phyloP scores from a whole-genome alignment of 2,888 invertebrate genomes.

The Poecilus cupreus region DNA sequence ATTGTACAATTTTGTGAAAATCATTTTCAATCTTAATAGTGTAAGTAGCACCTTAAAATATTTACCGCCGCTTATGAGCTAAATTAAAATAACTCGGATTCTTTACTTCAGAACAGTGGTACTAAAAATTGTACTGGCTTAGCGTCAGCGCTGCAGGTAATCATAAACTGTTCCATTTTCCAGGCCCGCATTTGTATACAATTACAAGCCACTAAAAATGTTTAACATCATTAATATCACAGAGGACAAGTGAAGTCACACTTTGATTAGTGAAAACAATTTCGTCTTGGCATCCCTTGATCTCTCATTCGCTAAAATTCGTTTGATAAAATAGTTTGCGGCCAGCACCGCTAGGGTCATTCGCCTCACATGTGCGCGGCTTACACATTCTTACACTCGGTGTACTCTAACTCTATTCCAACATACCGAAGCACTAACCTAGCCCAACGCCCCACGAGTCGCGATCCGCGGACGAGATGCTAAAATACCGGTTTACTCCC shows the following conservation, averaged over 20 bases:
- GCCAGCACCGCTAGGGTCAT: constrained; percentile 14
- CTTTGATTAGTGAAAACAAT: too few species aligned
- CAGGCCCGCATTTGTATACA: not conserved
- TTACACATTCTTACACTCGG: constrained; percentile 25
- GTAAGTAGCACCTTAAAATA: too few species aligned
- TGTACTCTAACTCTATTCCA: constrained; percentile 1
- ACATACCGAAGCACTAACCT: constrained; percentile 38
- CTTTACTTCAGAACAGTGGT: not conserved
- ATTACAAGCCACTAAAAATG: too few species aligned
- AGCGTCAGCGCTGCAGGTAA: not conserved
- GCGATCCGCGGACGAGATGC: constrained; percentile 25
- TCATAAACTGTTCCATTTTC: not conserved
- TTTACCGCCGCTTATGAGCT: not conserved
- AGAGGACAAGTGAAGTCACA: too few species aligned
- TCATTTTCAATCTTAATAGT: too few species aligned
- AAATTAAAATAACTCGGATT: not conserved
- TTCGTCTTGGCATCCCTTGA: too few species aligned
- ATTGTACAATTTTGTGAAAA: too few species aligned
- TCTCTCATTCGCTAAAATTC: too few species aligned
- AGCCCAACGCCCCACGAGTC: constrained; percentile 33
- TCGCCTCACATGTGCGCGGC: not conserved
- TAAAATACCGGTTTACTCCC: constrained; percentile 53
- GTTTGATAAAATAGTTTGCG: too few species aligned
- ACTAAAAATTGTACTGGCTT: not conserved
- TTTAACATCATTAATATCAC: too few species aligned